Percentiles rank a stretch among this genome's conserved stretches.
phyloP scores from a whole-genome alignment of 2,113 vertebrate genomes.

The Eublepharis macularius region DNA sequence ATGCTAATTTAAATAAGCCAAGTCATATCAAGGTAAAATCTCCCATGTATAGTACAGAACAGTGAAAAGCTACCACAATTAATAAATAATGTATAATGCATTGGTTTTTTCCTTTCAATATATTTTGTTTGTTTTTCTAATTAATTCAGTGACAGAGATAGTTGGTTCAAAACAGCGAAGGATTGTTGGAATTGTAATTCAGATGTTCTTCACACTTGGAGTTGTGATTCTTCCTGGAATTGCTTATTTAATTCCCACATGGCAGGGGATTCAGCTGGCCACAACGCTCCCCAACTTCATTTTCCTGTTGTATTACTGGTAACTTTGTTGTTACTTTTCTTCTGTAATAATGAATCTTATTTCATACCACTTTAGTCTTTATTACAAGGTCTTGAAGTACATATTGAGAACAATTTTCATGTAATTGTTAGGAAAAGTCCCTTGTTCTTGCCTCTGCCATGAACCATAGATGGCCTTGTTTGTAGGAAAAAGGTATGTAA shows the following conservation, averaged over 20 bases:
- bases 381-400: not conserved
- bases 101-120: slow-evolving; percentile 23
- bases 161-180: slow-evolving; percentile 90
- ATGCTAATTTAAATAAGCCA: not conserved
- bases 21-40: not conserved
- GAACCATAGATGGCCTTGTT: not conserved
- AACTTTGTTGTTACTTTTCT: slow-evolving; percentile 48
- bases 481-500: too few relatives aligned
- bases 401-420: not conserved
- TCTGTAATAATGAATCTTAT: not conserved
- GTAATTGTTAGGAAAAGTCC: not conserved
- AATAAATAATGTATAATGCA: accelerated
- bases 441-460: not conserved
- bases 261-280: slow-evolving; percentile 92
- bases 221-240: slow-evolving; percentile 90
- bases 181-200: slow-evolving; percentile 88
- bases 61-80: not conserved
- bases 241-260: slow-evolving; percentile 87
- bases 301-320: slow-evolving; percentile 95
- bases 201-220: slow-evolving; percentile 93
- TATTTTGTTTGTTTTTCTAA: slow-evolving; percentile 50
- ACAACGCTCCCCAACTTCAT: slow-evolving; percentile 89
- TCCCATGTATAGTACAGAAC: not conserved
- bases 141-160: slow-evolving; percentile 88
- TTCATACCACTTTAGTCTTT: not conserved